Base-by-base conservation (phyloP, 2,888 invertebrate genomes). In the Panzeria rudis region DNA sequence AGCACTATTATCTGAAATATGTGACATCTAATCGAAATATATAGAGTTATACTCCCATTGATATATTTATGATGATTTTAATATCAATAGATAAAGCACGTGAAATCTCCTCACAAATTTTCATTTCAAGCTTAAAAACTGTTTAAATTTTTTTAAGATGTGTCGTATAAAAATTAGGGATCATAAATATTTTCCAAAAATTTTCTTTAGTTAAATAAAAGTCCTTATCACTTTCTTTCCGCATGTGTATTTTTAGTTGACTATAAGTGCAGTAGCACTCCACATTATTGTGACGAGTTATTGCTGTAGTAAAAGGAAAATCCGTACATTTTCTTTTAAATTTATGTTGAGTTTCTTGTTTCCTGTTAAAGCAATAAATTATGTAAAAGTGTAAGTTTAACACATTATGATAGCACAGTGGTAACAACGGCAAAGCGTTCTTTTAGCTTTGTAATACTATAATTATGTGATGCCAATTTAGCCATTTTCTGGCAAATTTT, bases 331-430 rank as follows among this genome's bases (percentile, higher is more conserved):
- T 52, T 41, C 56, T 59, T 54, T 32, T 17, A 77, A 83, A 83
- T 83, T 83, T 83, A 83, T 83, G 66, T 59, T 66, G n/a, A 66
- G 50, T 66, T 83, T 66, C 59, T 66, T 77, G 66, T 71, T 76
- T 44, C 54, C 52, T 23, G 50, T 64, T 71, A 66, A 71, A 71
- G 56, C 56, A 29, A 82, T 76, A 82, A 64, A 76, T 82, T 76
- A 54, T 54, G 11, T 69, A 41, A 54, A 69, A 54, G 13, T 41
- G 38, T 41, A 25, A 54, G 38, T 38, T 54, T 11, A 29, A 25
- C 38, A 69, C 25, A n/a, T 69, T 20, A 32, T n/a, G 2, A 13
- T 0, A 8, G 44, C 44, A 72, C 59, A 44, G 44, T 44, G 72
- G 56, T n/a, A 29, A 13, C 0, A 13, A 2, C 13, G 38, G 13